Percentiles rank a stretch among this genome's conserved stretches.
These are phyloP conservation scores for Brachirus orientalis DNA, from an alignment of 2,113 vertebrate species.

Conservation along the genomic window DNA sequence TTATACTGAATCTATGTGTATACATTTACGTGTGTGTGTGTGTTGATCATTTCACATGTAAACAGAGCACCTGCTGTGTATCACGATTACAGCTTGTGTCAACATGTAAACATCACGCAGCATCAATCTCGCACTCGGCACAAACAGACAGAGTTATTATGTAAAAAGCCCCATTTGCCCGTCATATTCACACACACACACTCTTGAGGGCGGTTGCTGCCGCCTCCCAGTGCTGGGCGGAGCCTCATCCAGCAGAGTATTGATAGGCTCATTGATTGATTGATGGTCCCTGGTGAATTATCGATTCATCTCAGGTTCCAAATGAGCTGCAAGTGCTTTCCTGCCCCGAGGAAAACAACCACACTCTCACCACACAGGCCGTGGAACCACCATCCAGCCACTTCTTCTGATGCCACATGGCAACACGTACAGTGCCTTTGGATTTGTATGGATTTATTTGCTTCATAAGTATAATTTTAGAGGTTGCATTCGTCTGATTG, in stretches of 20 bases:
- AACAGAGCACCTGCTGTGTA: slow-evolving; percentile 59
- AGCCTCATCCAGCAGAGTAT: slow-evolving; percentile 51
- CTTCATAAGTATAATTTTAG: no score
- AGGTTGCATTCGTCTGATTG: no score
- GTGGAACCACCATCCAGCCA: no score
- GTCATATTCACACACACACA: slow-evolving; percentile 38
- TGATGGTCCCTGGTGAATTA: slow-evolving; percentile 67
- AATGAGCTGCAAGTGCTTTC: slow-evolving; percentile 70
- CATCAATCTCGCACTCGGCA: slow-evolving; percentile 71
- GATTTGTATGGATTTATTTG: no score
- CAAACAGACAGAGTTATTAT: slow-evolving; percentile 68
- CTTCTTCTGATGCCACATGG: slow-evolving; percentile 22
- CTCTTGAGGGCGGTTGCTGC: no score
- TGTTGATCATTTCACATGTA: slow-evolving; percentile 46
- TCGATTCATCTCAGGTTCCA: slow-evolving; percentile 62
- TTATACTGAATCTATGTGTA: neutral
- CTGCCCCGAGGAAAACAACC: slow-evolving; percentile 57
- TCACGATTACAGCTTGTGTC: slow-evolving; percentile 66
- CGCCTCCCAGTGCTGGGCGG: slow-evolving; percentile 38
- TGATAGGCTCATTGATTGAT: slow-evolving; percentile 75
- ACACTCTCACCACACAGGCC: slow-evolving; percentile 16
- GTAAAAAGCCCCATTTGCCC: slow-evolving; percentile 76
- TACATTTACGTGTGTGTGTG: slow-evolving; percentile 13
- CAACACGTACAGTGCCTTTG: neutral
- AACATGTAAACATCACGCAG: slow-evolving; percentile 58